Base-by-base conservation (phyloP, 2,888 invertebrate genomes). In the Druceiella hillmani region DNA sequence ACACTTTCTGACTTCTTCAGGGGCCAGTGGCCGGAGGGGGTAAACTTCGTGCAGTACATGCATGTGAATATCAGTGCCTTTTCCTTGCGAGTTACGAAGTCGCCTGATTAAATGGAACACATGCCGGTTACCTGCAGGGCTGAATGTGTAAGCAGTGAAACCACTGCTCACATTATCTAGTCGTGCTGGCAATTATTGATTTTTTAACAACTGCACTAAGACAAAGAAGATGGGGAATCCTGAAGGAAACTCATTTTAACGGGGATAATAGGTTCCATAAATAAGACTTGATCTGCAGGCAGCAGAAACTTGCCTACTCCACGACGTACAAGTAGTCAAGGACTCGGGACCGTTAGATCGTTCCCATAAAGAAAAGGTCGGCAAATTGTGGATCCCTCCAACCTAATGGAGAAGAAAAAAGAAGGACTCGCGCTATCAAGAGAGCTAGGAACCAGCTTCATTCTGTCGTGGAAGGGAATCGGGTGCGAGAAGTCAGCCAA, bases 301-400 rank as follows among this genome's bases (percentile, higher is more conserved):
- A 17, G 29, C 50, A 38, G 4, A 52, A n/a, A n/a, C n/a, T n/a
- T n/a, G n/a, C n/a, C n/a, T n/a, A 1, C 50, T 62, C 0, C 31
- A 59, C 2, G 58, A 61, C 33, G 55, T 52, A 1, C 55, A 61
- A 43, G 47, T 59, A 3, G 57, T 58, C 27, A 51, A 53, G 38
- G 57, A 54, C 10, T 48, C 50, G 33, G 41, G 43, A 0, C 34
- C 47, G 3, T 50, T 57, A 0, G 52, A 54, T 1, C 42, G 37
- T 0, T 44, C 48, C 2, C 53, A 58, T 24, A 29, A 38, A 2
- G 33, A 27, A 4, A 56, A 60, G 29, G 39, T 46, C 28, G 25
- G 13, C 1, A 50, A 54, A 13, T 54, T 55, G 43, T 46, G 36
- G 1, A 20, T 32, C 14, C 46, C 51, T 48, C 2, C 2, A 51